Evolutionary conservation across 1,140 invertebrate genomes (phyloP).

Genomic region (Dryas iulia): DNA sequence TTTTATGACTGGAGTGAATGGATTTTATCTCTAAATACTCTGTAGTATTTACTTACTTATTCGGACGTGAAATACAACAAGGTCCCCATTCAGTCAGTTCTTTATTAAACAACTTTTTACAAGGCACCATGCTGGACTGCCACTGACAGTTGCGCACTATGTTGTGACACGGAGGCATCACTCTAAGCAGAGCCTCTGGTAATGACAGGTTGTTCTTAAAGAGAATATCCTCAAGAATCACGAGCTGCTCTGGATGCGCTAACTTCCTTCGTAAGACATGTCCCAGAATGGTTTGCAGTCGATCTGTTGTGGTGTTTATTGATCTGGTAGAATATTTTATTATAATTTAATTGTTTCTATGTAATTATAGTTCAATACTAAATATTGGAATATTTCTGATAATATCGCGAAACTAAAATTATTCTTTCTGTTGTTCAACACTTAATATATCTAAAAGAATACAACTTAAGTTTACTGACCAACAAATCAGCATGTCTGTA

Average conservation of each 20-base stretch:
- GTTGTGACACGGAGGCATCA: conserved; percentile 42
- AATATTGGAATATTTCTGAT: too few relatives aligned
- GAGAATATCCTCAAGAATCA: conserved; percentile 41
- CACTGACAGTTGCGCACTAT: conserved; percentile 49
- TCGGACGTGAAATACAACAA: conserved; percentile 53
- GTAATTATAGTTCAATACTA: too few relatives aligned
- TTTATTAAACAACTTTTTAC: conserved; percentile 47
- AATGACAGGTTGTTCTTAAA: conserved; percentile 41
- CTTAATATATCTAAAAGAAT: too few relatives aligned
- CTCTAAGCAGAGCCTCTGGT: conserved; percentile 37
- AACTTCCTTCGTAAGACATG: conserved; percentile 42
- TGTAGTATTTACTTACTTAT: conserved; percentile 36
- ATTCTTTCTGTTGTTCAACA: too few relatives aligned
- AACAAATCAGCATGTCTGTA: too few relatives aligned
- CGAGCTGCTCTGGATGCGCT: conserved; percentile 33
- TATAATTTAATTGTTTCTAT: too few relatives aligned
- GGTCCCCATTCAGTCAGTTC: conserved; percentile 52
- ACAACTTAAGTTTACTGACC: too few relatives aligned
- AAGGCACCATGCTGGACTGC: conserved; percentile 40
- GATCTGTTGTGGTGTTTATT: conserved; percentile 25
- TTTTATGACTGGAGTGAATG: too few relatives aligned
- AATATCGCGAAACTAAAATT: too few relatives aligned
- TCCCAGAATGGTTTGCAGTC: conserved; percentile 39
- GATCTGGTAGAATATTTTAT: conserved; percentile 31
- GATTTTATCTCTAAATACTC: too few relatives aligned